Evolutionary conservation across 2,113 vertebrate genomes (phyloP), one percentile per base, ranked within the genome.

Genomic region (Illadopsis cleaveri): DNA sequence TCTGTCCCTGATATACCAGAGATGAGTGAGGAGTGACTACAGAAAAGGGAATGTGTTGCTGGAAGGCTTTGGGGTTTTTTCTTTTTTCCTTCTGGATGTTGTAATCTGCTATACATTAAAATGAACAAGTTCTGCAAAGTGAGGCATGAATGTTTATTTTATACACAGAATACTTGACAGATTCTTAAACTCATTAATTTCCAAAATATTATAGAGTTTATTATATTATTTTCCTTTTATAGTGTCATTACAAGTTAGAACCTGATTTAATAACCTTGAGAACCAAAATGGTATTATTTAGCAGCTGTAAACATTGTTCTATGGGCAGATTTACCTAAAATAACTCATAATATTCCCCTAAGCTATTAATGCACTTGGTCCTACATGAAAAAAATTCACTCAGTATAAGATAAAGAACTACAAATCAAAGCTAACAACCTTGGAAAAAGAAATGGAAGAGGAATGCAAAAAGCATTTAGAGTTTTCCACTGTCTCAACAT

Each of bases 311-410:
- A 82, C 76, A 70, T 42, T 64, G 56, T 47, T 78, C 77, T 64
- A 42, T 64, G 68, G 69, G 33, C 56, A 92, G 48, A 86, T 89
- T 96, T 93, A 90, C 64, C 80, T 93, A 95, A 94, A 90, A 95
- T 89, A 94, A 88, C 51, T 92, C 65, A 56, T 53, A 91, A 78
- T 73, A 78, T 19, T 86, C 60, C 88, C 65, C 40, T 71, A 68
- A 92, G 75, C 61, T 81, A 86, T 84, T 73, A 82, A 86, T 53
- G 71, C 75, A 80, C 82, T 97, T 93, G 61, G 71, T 95, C 76
- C 79, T 73, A n/a, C 6, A 76, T 80, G 80, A 69, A 91, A 80
- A 33, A 70, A 51, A 27, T 7, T 37, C 27, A 35, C 42, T 83
- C 56, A 15, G n/a, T 44, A 13, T 71, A 70, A 80, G 58, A 85